Base-by-base conservation (phyloP, 2,888 invertebrate genomes). In the Eupsilia transversa region DNA sequence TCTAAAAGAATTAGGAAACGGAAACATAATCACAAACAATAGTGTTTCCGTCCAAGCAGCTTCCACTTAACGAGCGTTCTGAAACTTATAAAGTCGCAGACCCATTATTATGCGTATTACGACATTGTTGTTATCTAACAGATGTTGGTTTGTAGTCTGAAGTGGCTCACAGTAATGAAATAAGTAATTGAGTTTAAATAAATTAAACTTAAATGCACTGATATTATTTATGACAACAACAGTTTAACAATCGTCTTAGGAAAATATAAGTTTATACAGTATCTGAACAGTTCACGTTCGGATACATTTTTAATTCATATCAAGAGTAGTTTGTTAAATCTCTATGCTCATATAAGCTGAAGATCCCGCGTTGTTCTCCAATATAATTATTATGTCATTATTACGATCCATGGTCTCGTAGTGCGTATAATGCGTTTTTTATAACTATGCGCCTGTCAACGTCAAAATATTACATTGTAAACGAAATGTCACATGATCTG, bases 1-100 rank as follows among this genome's bases (percentile, higher is more conserved):
- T 33, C 78, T 1, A 52, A 73, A 56, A 23, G 14, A 33, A 71
- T 9, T 85, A 85, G 90, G 90, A 90, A 88, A 86, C 87, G 86
- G 89, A 77, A 77, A 71, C 86, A 43, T 75, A 23, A 5, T 52
- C 27, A 80, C 14, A 60, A 60, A 85, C 80, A 80, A 73, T 38
- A 23, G 23, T 43, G 68, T 67, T 69, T 87, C 86, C 86, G 86
- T 84, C 80, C 84, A 69, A 65, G 68, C 63, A 67, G 71, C 79
- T 81, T 82, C 80, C 65, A 66, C 84, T 72, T 81, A 71, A 67
- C 41, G 20, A 52, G 52, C 72, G 83, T 83, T 83, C 72, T 38
- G 64, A 83, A 83, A 86, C 86, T 59, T 35, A 14, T 49, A 17
- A 30, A 10, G 2, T 20, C 17, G 0, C 12, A 0, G 9, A n/a